Evolutionary conservation across 2,797 vertebrate species (phyloP).

Genomic region (Pipistrellus pygmaeus): DNA sequence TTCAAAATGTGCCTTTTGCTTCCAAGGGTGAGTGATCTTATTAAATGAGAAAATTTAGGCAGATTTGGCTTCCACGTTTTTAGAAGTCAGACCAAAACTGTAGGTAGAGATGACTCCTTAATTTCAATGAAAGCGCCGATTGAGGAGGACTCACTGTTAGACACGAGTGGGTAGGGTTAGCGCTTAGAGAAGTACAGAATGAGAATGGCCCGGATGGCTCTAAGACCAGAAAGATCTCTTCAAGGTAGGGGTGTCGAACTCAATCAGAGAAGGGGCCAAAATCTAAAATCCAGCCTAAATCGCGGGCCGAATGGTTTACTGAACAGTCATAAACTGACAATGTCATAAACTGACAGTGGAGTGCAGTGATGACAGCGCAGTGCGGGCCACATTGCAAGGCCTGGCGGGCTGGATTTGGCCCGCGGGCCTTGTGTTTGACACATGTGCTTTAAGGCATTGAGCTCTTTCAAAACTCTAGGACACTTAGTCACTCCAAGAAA

Average conservation of each 20-base stretch:
- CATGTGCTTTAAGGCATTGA: no score
- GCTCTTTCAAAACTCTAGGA: not conserved
- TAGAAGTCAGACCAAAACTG: not conserved
- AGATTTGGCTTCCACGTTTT: not conserved
- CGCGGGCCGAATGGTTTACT: no score
- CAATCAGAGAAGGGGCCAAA: no score
- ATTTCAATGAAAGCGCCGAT: not conserved
- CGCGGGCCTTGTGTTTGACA: no score
- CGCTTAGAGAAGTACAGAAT: not conserved
- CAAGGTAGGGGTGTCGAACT: no score
- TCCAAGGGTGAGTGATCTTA: not conserved
- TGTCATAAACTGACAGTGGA: no score
- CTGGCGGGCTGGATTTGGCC: no score
- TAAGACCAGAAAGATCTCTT: not conserved
- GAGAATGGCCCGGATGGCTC: not conserved
- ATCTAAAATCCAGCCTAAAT: no score
- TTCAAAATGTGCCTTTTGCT: not conserved
- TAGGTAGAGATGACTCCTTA: not conserved
- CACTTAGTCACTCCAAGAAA: not conserved
- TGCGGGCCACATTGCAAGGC: no score
- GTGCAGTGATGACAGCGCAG: no score
- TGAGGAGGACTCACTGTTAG: not conserved
- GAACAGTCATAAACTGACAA: no score
- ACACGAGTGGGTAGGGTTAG: not conserved
- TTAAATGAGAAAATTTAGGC: slow-evolving; percentile 19